Base-by-base conservation (phyloP, 2,113 vertebrate species). In the Neolamprologus ventralis region DNA sequence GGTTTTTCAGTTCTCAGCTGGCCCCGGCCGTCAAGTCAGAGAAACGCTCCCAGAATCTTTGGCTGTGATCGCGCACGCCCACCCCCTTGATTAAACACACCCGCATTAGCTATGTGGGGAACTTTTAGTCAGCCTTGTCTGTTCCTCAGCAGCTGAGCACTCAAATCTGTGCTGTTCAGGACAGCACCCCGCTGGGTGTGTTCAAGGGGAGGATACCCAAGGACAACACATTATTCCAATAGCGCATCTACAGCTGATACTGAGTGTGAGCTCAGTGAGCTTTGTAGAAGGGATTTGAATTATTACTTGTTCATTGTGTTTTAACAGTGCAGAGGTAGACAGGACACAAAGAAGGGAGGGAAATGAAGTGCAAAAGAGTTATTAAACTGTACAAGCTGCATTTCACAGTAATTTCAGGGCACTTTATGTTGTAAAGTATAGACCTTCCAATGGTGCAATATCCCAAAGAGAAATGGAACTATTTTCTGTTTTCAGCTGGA, bases 61-160 rank as follows among this genome's bases (percentile, higher is more conserved):
- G 81, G 84, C 80, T 73, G 49, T 45, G 84, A 84, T 83, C 84
- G 40, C 58, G 65, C 80, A 47, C 33, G 1, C 83, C 31, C 88
- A 86, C 83, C 84, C 82, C 80, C 83, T 87, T 86, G 81, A 92
- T 94, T 84, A 92, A 94, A 92, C 93, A 91, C 93, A 84, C 94
- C 94, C 92, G 87, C 88, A 94, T 93, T 89, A 90, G 93, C 90
- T 93, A 96, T 95, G 94, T 88, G 82, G 89, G 68, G 93, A 95
- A 88, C 92, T 88, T 78, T 16, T 75, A 80, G 78, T 63, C 81
- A 4, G 73, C 16, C 88, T 88, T 42, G 57, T 51, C 87, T 80
- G 55, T 81, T 89, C 65, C 78, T 60, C 60, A 87, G 87, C 93
- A 95, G 94, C 93, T 95, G 94, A 93, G 85, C 81, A 79, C 68